Base-by-base conservation (phyloP, 2,113 vertebrate species). In the Isichthys henryi region DNA sequence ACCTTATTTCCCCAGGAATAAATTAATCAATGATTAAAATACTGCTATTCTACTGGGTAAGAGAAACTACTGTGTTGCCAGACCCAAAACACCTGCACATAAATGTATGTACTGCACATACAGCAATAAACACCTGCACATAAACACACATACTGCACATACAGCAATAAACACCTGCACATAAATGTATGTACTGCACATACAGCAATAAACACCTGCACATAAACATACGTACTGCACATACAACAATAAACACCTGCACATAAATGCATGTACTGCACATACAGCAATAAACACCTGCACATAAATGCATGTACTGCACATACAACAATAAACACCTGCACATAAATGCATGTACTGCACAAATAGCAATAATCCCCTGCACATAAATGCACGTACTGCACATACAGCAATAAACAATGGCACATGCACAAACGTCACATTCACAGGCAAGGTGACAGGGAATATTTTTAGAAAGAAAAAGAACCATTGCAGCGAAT, bases 391-490 rank as follows among this genome's bases (percentile, higher is more conserved):
- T 52, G 35, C 43, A 89, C 1, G 39, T 49, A 80, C 56, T 45
- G 46, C 77, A 86, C 17, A 82, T 86, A 82, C 66, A 35, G 70
- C 0, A 3, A 87, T 23, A 86, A 48, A 90, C 82, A 90, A 45
- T 86, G 62, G 31, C 27, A 52, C 70, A 53, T 45, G 62, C 9
- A 21, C 52, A 23, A 35, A 19, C 43, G 45, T 45, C 62, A 91
- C 9, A 1, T 52, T 80, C 39, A 87, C 74, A 50, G 62, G 74
- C 62, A 89, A 35, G 49, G 74, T 90, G 50, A 88, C 49, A 77
- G 89, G 90, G 88, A n/a, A 88, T 82, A 92, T 92, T 92, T 93
- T 91, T 92, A 88, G 89, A 86, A 56, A 48, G 89, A 84, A 39
- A 23, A 39, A 89, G 92, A 90, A 88, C 89, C 89, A 27, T 39